Evolutionary conservation across 2,113 vertebrate species (phyloP).

Genomic region (Dicrurus megarhynchus): DNA sequence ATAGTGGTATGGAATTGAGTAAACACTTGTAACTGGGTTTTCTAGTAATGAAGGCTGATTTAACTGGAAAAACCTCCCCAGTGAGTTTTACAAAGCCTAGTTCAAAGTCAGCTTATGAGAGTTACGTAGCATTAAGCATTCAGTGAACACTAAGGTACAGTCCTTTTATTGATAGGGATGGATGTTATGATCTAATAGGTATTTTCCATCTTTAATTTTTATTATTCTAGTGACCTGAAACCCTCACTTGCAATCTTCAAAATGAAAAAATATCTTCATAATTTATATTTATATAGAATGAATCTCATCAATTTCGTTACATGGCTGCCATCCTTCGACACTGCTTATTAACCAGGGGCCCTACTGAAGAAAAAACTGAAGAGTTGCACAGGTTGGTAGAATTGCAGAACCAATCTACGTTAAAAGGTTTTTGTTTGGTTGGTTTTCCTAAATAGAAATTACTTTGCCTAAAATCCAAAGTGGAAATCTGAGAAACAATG

Average conservation of each 20-base stretch:
- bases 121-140: neutral
- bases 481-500: neutral
- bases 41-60: neutral
- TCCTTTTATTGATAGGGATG: slow-evolving; percentile 42
- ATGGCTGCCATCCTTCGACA: slow-evolving; percentile 91
- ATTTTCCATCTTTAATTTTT: slow-evolving; percentile 64
- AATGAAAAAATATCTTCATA: slow-evolving; percentile 65
- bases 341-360: slow-evolving; percentile 88
- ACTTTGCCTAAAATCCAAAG: neutral
- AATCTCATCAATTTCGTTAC: slow-evolving; percentile 88
- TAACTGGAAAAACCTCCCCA: neutral
- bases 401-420: neutral
- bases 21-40: neutral
- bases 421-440: neutral
- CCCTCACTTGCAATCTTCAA: slow-evolving; percentile 49
- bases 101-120: neutral
- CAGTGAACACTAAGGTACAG: neutral
- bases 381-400: slow-evolving; percentile 91
- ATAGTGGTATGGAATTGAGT: neutral
- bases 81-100: neutral
- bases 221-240: slow-evolving; percentile 61
- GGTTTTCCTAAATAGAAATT: neutral
- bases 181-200: slow-evolving; percentile 49
- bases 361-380: slow-evolving; percentile 94
- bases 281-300: slow-evolving; percentile 81